phyloP scores from a whole-genome alignment of 2,888 invertebrate genomes.

The Cactoblastis cactorum region DNA sequence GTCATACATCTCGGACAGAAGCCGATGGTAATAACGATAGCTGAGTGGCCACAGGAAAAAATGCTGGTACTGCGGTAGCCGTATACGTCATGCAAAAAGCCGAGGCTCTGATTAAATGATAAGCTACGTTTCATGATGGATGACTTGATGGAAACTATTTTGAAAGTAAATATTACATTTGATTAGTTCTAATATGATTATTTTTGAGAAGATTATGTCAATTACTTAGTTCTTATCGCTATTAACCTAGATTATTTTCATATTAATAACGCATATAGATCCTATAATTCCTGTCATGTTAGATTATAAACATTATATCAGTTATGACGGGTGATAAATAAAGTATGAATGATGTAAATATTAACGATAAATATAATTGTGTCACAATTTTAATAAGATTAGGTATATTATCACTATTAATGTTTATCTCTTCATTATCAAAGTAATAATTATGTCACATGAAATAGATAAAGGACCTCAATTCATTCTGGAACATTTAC shows the following conservation, averaged over 20 bases:
- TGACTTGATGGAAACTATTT: not conserved
- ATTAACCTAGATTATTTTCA: not conserved
- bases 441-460: constrained; percentile 6
- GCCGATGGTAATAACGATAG: constrained; percentile 7
- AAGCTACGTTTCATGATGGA: not conserved
- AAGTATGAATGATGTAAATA: not conserved
- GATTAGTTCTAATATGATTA: not conserved
- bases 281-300: not conserved
- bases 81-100: constrained; percentile 10
- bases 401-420: no score
- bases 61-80: not conserved
- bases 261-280: not conserved
- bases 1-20: constrained; percentile 9
- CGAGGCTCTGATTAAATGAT: not conserved
- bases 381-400: not conserved
- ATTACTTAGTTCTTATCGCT: not conserved
- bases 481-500: not conserved
- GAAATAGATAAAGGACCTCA: not conserved
- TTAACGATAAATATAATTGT: constrained; percentile 4
- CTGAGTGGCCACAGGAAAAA: not conserved
- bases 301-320: not conserved
- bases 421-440: constrained; percentile 3
- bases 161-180: not conserved
- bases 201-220: not conserved
- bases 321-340: not conserved